Evolutionary conservation across 1,140 invertebrate genomes (phyloP), one percentile per base, ranked within the genome.

Genomic region (Drosophila kepulauana): DNA sequence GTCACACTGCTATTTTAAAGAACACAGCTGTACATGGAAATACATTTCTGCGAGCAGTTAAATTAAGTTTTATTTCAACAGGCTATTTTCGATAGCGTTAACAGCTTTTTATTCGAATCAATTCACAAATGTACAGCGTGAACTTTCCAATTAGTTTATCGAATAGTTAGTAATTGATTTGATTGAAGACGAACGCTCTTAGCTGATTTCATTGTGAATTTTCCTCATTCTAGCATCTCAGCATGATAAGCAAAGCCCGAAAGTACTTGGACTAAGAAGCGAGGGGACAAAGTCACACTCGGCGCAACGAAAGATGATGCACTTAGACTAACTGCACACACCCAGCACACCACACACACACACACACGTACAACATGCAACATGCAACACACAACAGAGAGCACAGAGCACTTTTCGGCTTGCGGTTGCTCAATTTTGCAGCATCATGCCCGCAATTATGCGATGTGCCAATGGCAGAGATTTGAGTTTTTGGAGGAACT

Each of bases 361-460:
- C 3, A 43, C 41, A 43, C 11, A 43, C 41, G 20, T 20, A 25
- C 20, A 25, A 25, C 20, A 25, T 25, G 20, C 20, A 25, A 25
- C 20, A 25, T 25, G 20, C 20, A 43, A 15, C 41, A 43, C 11
- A 43, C 41, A 43, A 43, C 38, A 8, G 6, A 33, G 33, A 66
- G 64, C 66, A 43, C 38, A 33, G 33, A 33, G 33, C 72, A 71
- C 66, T 75, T 71, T 49, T 48, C 3, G 61, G 15, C n/a, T 65
- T 13, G 45, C 58, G 63, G 68, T 79, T 72, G 52, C 61, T 64
- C 15, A 73, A 67, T 82, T 80, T 56, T 72, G 81, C 81, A 59
- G n/a, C 77, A 77, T 84, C 81, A 84, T 80, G 62, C 6, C 63
- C 67, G 59, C 79, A 82, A 82, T 82, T 75, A 82, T 66, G 74